A percentile compares a stretch with the other conserved stretches of the same genome.
These are phyloP conservation scores for Macropus fuliginosus DNA, from an alignment of 2,797 vertebrate genomes.

Conservation along the genomic window DNA sequence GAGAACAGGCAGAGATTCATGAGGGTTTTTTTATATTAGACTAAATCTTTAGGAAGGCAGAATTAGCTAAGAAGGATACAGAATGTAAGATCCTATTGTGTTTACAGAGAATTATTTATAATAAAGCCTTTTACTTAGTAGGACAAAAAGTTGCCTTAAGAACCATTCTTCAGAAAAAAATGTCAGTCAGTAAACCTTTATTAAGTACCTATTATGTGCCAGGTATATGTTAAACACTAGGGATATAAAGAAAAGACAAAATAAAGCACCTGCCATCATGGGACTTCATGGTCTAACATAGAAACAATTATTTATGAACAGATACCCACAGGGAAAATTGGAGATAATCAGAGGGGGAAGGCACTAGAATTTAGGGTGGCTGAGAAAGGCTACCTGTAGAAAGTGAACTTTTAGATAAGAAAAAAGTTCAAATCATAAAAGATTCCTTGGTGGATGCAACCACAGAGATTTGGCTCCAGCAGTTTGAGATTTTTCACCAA, in stretches of 20 bases:
- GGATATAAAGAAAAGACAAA: neutral
- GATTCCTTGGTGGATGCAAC: neutral
- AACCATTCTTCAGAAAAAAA: neutral
- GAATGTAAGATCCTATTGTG: neutral
- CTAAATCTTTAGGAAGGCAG: neutral
- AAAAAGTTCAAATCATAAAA: neutral
- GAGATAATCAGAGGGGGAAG: neutral
- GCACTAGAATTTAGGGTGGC: neutral
- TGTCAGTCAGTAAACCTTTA: neutral
- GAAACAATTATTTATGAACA: neutral
- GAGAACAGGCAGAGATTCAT: neutral
- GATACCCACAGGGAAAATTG: neutral
- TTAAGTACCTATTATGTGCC: neutral
- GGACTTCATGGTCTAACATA: neutral
- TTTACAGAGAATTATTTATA: neutral
- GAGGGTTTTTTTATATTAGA: neutral
- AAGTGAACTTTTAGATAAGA: neutral
- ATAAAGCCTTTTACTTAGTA: neutral
- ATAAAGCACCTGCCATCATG: neutral
- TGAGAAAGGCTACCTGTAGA: neutral
- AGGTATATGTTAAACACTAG: neutral
- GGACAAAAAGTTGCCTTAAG: neutral
- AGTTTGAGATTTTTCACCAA: neutral
- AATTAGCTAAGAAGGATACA: neutral
- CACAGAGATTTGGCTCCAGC: neutral